A percentile compares a stretch with the other conserved stretches of the same genome.
Conservation (phyloP, 2,797 vertebrate species). For the Pogonophryne albipinna region DNA sequence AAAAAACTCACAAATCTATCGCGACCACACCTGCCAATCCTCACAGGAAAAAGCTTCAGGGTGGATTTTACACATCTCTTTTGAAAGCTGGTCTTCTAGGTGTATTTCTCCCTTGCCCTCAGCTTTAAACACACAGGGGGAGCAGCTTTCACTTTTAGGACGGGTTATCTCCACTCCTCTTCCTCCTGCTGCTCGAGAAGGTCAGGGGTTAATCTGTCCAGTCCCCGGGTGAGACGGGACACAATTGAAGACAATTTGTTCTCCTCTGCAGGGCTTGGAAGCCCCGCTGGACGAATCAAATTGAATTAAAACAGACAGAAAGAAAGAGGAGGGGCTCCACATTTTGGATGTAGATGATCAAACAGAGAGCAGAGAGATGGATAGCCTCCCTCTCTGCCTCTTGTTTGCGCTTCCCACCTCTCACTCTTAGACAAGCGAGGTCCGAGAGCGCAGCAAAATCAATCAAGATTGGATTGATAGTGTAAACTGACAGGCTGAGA, state of each 20-base stretch:
- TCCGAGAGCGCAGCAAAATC: conserved; percentile 69
- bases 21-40: conserved; percentile 12
- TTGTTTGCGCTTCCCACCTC: conserved; percentile 52
- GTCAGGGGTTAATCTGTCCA: conserved; percentile 74
- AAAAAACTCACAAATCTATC: conserved; percentile 2
- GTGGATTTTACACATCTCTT: conserved; percentile 38
- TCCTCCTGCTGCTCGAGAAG: conserved; percentile 56
- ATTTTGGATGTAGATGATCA: conserved; percentile 39
- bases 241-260: conserved; percentile 73
- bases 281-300: conserved; percentile 44
- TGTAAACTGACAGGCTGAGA: conserved; percentile 73
- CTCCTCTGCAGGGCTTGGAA: conserved; percentile 49
- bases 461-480: conserved; percentile 75
- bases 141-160: conserved; percentile 37
- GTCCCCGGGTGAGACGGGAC: conserved; percentile 58
- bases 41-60: conserved; percentile 21
- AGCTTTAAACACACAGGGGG: conserved; percentile 33
- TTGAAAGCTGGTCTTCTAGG: conserved; percentile 25
- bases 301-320: conserved; percentile 61
- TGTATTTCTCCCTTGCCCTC: background rate
- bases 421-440: conserved; percentile 62
- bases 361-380: conserved; percentile 40
- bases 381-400: conserved; percentile 27
- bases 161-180: conserved; percentile 59
- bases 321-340: conserved; percentile 17